Evolutionary conservation across 1,140 invertebrate species (phyloP), one percentile per base, ranked within the genome.

Genomic region (Hestina assimilis): DNA sequence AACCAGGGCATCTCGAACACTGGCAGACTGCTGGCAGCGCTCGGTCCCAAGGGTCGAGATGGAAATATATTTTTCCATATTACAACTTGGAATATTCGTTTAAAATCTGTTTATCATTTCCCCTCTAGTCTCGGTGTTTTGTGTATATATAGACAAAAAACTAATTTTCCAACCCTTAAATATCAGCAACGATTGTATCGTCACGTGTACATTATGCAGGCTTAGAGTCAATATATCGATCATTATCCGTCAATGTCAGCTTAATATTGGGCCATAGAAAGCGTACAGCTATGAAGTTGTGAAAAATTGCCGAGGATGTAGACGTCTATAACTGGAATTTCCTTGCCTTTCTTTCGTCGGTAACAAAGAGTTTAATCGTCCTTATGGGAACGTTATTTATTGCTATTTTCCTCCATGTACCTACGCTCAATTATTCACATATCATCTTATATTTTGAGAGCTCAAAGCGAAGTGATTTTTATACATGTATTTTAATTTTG

Each of bases 241-340:
- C 45, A 47, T 31, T 26, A 57, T 57, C 46, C 35, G 19, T 57
- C 45, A 48, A 28, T 29, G 54, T 57, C 45, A 47, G 20, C 19
- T 47, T 38, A 29, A 71, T 58, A 70, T 77, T 73, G 72, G 55
- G 66, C 74, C 67, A 69, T 42, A 64, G 41, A 50, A 63, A 28
- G 66, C 45, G 67, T 59, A 50, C 50, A 20, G 33, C 53, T 69
- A 53, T 66, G 66, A 60, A 69, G 62, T 68, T 64, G 75, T 78
- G 80, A 76, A 79, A 83, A 81, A 83, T 81, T 72, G 63, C 72
- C 69, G 53, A 57, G 66, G 68, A 84, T 75, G 68, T 73, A 79
- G 73, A 83, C 72, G 66, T 81, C 71, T 61, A 60, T 63, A 60
- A 68, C 54, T 63, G 62, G 66, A 69, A 75, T 75, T 79, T 68